Evolutionary conservation across 2,888 invertebrate species (phyloP).

Genomic region (Dicyrtomina minuta): DNA sequence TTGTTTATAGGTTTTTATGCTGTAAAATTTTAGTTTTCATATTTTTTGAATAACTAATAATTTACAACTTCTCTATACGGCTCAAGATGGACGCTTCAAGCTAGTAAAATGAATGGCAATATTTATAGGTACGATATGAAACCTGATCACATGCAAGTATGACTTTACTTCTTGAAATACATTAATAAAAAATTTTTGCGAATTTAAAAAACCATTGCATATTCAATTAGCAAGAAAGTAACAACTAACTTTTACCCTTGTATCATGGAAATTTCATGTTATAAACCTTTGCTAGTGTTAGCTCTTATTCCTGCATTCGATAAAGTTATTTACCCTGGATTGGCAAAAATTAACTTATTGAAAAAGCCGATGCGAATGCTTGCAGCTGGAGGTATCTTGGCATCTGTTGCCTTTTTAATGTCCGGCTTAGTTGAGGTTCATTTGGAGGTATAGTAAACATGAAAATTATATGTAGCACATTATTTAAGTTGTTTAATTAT

Average conservation of each 20-base stretch:
- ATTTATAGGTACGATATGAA: slow-evolving; percentile 55
- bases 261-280: no score
- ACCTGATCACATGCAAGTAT: slow-evolving; percentile 61
- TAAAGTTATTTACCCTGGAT: slow-evolving; percentile 57
- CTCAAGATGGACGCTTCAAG: slow-evolving; percentile 59
- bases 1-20: no score
- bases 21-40: no score
- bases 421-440: slow-evolving; percentile 59
- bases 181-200: no score
- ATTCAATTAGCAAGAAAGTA: no score
- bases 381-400: slow-evolving; percentile 60
- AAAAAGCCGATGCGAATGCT: slow-evolving; percentile 60
- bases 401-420: slow-evolving; percentile 59
- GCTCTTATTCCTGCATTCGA: slow-evolving; percentile 59
- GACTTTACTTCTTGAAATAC: slow-evolving; percentile 9
- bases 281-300: slow-evolving; percentile 58
- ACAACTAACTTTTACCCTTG: no score
- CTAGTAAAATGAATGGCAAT: slow-evolving; percentile 56
- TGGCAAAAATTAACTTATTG: slow-evolving; percentile 51
- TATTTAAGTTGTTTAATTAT: no score
- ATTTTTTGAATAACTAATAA: no score
- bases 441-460: slow-evolving; percentile 58
- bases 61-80: no score
- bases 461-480: no score
- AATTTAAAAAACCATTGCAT: no score